Evolutionary conservation across 2,888 invertebrate genomes (phyloP).

Genomic region (Gerris lacustris): DNA sequence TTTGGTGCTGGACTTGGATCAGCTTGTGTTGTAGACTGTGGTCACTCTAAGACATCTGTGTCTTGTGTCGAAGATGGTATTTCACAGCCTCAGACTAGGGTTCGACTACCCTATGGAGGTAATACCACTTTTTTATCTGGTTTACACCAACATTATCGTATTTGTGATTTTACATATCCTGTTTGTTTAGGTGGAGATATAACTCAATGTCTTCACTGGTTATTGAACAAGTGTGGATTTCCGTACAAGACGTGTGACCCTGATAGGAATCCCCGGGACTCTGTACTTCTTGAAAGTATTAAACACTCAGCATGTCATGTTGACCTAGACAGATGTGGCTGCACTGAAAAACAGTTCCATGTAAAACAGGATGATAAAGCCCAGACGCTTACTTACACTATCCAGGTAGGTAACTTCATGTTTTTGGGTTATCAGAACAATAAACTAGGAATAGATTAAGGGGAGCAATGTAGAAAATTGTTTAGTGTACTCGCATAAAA

Average conservation of each 20-base stretch:
- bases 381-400: slow-evolving; percentile 58
- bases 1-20: slow-evolving; percentile 72
- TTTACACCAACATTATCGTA: slow-evolving; percentile 4
- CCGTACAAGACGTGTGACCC: slow-evolving; percentile 74
- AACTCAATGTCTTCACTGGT: slow-evolving; percentile 75
- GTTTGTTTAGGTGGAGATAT: slow-evolving; percentile 70
- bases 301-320: slow-evolving; percentile 87
- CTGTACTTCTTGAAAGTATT: slow-evolving; percentile 63
- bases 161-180: no score
- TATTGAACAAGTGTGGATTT: slow-evolving; percentile 79
- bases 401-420: slow-evolving; percentile 42
- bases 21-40: slow-evolving; percentile 89
- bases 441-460: no score
- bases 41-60: slow-evolving; percentile 89
- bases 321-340: slow-evolving; percentile 78
- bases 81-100: slow-evolving; percentile 74
- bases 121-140: no score
- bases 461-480: no score
- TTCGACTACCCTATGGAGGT: slow-evolving; percentile 36
- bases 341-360: slow-evolving; percentile 67
- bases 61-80: slow-evolving; percentile 95
- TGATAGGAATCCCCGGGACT: slow-evolving; percentile 55
- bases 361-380: slow-evolving; percentile 39
- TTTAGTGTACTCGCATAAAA: no score
- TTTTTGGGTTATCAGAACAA: no score